Percentiles rank a stretch among this genome's conserved stretches.
Conservation (phyloP, 2,797 vertebrate genomes). For the Lates japonicus region DNA sequence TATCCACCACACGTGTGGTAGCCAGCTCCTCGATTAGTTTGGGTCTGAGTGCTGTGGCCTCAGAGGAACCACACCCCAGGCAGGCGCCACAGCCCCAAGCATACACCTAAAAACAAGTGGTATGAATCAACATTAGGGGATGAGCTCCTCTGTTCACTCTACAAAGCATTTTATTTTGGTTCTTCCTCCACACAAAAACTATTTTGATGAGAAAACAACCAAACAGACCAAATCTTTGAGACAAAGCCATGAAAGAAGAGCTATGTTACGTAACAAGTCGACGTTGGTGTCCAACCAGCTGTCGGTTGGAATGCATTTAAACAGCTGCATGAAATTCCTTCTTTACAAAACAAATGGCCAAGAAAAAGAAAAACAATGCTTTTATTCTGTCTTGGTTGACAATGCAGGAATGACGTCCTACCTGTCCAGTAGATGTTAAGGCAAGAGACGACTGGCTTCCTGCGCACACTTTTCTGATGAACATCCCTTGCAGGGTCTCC, state of each 20-base stretch:
- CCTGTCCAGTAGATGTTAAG: constrained; percentile 90
- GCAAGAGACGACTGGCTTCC: constrained; percentile 90
- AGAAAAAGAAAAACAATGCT: background rate
- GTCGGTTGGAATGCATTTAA: background rate
- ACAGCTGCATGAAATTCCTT: background rate
- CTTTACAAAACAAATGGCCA: background rate
- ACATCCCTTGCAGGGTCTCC: constrained; percentile 88
- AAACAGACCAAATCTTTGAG: background rate
- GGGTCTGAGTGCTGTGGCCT: constrained; percentile 87
- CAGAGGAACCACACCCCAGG: constrained; percentile 88
- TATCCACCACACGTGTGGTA: constrained; percentile 88
- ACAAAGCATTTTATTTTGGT: background rate
- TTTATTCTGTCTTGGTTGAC: background rate
- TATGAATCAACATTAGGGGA: background rate
- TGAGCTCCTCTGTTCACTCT: background rate
- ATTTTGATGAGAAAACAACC: background rate
- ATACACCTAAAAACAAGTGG: constrained; percentile 80
- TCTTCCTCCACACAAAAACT: background rate
- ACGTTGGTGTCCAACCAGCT: constrained; percentile 3
- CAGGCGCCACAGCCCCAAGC: constrained; percentile 91
- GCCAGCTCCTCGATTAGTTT: constrained; percentile 88
- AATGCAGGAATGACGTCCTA: constrained; percentile 44
- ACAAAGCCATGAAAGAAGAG: background rate
- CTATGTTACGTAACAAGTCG: background rate
- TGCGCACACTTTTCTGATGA: constrained; percentile 89